Evolutionary conservation across 1,140 invertebrate species (phyloP), one percentile per base, ranked within the genome.

Genomic region (Leptopilina boulardi): DNA sequence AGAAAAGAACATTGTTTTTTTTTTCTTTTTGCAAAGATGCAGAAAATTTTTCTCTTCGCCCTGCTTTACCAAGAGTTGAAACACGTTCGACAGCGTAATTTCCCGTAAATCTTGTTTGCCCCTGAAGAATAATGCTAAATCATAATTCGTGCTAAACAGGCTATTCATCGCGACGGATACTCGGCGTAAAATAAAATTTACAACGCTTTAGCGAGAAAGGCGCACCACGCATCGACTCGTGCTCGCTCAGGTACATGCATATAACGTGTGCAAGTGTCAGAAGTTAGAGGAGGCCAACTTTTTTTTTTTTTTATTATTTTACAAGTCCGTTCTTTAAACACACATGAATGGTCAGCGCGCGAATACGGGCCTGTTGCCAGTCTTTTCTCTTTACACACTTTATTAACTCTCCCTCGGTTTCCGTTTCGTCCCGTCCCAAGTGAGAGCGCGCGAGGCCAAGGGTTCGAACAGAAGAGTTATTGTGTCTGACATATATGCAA

Each of bases 371-470:
- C 66, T 78, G 78, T 84, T 80, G 75, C 71, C 79, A 79, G 81
- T 71, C 83, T 85, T 82, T 86, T 85, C 83, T 85, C 85, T 86
- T 86, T 86, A 77, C 84, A 82, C 80, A 80, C 77, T 84, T 86
- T 86, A 86, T 86, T 86, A 86, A 86, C 85, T 86, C 85, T 82
- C 79, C 73, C 59, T 73, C 75, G 75, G 75, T 82, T 77, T 13
- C n/a, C 23, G 23, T 30, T 6, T 15, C 59, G 34, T 38, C 34
- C 34, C 34, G 8, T 38, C 34, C 34, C 2, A 9, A 38, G 34
- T 34, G 56, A 30, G 77, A 66, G 76, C 79, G 77, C 71, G 76
- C 79, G 81, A 80, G 81, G 74, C 79, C 80, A 80, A 81, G 75
- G 75, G 75, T 73, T 42, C 77, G 79, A 83, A 82, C 85, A 86